A percentile compares a stretch with the other conserved stretches of the same genome.
Conservation (phyloP, 2,888 invertebrate genomes). For the Limnephilus lunatus region DNA sequence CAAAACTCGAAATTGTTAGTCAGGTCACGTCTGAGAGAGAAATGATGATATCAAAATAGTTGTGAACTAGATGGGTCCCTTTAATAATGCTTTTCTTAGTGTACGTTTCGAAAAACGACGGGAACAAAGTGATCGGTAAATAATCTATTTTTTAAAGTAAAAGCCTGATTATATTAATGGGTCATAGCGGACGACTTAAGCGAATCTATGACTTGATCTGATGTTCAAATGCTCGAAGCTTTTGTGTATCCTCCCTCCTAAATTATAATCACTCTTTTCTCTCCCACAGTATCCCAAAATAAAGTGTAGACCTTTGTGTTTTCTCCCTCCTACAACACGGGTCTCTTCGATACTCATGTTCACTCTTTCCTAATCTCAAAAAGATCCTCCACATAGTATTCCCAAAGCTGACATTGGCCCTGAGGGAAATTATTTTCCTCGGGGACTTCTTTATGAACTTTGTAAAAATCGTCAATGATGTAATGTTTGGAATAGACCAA, state of each 20-base stretch:
- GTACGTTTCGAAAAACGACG: not conserved
- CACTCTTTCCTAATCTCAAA: too few species aligned
- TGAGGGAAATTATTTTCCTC: too few species aligned
- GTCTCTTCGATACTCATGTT: too few species aligned
- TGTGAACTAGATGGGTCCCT: not conserved
- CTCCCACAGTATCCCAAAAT: too few species aligned
- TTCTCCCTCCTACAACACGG: too few species aligned
- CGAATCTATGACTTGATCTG: not conserved
- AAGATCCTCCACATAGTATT: too few species aligned
- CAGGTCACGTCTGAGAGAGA: slow-evolving; percentile 19
- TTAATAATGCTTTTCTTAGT: not conserved
- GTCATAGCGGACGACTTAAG: not conserved
- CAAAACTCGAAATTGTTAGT: slow-evolving; percentile 2
- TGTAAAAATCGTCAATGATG: too few species aligned
- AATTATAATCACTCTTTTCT: too few species aligned
- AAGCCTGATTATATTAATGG: not conserved
- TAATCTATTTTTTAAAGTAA: not conserved
- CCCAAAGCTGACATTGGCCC: too few species aligned
- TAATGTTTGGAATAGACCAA: not conserved
- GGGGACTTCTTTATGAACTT: too few species aligned
- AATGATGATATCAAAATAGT: slow-evolving; percentile 34
- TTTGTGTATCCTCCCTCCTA: not conserved
- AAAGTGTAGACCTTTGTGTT: too few species aligned
- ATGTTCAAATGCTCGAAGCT: too few species aligned
- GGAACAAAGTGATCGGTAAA: not conserved